A percentile compares a stretch with the other conserved stretches of the same genome.
These are phyloP conservation scores for Clarias macrocephalus DNA, from an alignment of 2,113 vertebrate species.

Conservation along the genomic window DNA sequence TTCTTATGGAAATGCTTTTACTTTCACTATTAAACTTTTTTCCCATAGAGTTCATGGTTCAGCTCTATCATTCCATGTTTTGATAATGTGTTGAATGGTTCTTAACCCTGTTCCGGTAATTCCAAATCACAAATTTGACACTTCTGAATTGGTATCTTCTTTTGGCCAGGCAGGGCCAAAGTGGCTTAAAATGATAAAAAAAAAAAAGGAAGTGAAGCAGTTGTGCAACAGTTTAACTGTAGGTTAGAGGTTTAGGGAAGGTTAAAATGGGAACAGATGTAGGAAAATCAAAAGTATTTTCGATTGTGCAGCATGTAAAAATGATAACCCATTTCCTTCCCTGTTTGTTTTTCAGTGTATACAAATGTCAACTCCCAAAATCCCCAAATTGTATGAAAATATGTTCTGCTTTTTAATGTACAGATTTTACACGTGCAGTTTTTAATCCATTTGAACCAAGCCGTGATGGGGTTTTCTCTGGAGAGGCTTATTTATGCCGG, in stretches of 20 bases:
- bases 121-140: too few relatives aligned
- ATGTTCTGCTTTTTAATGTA: not conserved
- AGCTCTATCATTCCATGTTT: too few relatives aligned
- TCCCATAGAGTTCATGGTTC: too few relatives aligned
- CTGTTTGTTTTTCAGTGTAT: not conserved
- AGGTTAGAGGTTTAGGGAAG: not conserved
- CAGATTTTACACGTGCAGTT: not conserved
- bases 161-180: too few relatives aligned
- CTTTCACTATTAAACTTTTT: too few relatives aligned
- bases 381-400: not conserved
- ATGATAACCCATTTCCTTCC: not conserved
- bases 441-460: not conserved
- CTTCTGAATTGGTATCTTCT: too few relatives aligned
- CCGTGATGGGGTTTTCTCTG: too few relatives aligned
- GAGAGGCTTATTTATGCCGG: not conserved
- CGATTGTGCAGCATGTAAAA: not conserved
- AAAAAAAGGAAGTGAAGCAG: not conserved
- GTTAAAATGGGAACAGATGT: not conserved
- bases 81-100: too few relatives aligned
- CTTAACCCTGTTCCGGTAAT: too few relatives aligned
- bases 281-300: not conserved
- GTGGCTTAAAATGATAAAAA: not conserved
- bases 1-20: too few relatives aligned
- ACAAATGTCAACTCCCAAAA: not conserved
- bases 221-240: not conserved